phyloP scores from a whole-genome alignment of 2,113 vertebrate species.

The Microcebus griseorufus region DNA sequence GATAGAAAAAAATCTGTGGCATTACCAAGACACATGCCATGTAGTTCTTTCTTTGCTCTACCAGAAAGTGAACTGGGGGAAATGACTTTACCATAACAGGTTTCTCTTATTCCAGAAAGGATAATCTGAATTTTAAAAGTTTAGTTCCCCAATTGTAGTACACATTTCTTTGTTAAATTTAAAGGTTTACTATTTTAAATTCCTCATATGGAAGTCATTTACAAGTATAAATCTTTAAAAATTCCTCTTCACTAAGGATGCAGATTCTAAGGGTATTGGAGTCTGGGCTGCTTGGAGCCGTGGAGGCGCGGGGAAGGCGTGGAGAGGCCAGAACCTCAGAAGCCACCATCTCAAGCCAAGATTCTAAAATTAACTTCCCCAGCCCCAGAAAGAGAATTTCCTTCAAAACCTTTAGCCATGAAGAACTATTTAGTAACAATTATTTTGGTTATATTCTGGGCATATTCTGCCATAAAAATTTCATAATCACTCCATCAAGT shows the following conservation, averaged over 20 bases:
- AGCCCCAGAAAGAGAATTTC: background rate
- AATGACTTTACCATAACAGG: background rate
- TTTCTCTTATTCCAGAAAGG: background rate
- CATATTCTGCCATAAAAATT: constrained; percentile 1
- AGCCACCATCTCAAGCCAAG: background rate
- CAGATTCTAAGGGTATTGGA: background rate
- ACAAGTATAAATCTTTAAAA: background rate
- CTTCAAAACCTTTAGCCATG: background rate
- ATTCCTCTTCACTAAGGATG: background rate
- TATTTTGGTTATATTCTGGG: background rate
- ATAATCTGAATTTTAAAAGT: background rate
- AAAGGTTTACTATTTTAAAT: constrained; percentile 4
- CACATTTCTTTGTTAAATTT: constrained; percentile 5
- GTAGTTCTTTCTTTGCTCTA: background rate
- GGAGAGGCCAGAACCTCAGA: background rate
- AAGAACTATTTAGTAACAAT: constrained; percentile 14
- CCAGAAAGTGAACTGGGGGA: background rate
- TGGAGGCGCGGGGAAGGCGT: background rate
- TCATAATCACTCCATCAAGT: background rate
- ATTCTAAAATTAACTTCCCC: background rate
- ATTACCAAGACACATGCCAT: background rate
- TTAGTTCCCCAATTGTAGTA: background rate
- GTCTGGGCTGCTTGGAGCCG: background rate
- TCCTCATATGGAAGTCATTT: background rate
- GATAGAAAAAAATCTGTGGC: background rate